Conservation (phyloP, 2,797 vertebrate species). For the Liparis tanakae region DNA sequence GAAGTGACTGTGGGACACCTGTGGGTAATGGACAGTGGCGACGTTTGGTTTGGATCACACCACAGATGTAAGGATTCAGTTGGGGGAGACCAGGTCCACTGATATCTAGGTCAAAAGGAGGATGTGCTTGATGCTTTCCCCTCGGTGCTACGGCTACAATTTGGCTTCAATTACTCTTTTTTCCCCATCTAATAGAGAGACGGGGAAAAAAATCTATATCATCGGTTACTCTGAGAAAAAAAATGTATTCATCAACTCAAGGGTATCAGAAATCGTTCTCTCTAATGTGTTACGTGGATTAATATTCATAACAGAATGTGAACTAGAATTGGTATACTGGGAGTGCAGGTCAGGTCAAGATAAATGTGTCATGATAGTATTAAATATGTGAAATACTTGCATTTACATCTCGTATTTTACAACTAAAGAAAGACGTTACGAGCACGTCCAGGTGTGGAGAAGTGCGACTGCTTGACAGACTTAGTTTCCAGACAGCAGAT, state of each 20-base stretch:
- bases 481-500: slow-evolving; percentile 18
- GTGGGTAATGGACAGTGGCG: slow-evolving; percentile 75
- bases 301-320: slow-evolving; percentile 62
- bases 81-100: slow-evolving; percentile 58
- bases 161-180: slow-evolving; percentile 43
- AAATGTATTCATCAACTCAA: slow-evolving; percentile 36
- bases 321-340: slow-evolving; percentile 37
- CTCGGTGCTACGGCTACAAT: slow-evolving; percentile 38
- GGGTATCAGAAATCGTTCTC: slow-evolving; percentile 29
- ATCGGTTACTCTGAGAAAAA: not conserved
- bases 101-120: slow-evolving; percentile 80
- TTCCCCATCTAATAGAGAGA: slow-evolving; percentile 28
- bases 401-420: slow-evolving; percentile 31
- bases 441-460: slow-evolving; percentile 10
- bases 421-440: slow-evolving; percentile 12
- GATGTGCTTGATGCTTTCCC: slow-evolving; percentile 56
- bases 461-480: slow-evolving; percentile 27
- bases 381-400: slow-evolving; percentile 45
- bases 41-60: slow-evolving; percentile 69
- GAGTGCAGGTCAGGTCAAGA: slow-evolving; percentile 45
- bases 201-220: slow-evolving; percentile 41
- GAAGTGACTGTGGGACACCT: slow-evolving; percentile 76
- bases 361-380: slow-evolving; percentile 41
- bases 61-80: slow-evolving; percentile 69
- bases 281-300: slow-evolving; percentile 55